Evolutionary conservation across 2,888 invertebrate species (phyloP), one percentile per base, ranked within the genome.

Genomic region (Lasioglossum malachurum): DNA sequence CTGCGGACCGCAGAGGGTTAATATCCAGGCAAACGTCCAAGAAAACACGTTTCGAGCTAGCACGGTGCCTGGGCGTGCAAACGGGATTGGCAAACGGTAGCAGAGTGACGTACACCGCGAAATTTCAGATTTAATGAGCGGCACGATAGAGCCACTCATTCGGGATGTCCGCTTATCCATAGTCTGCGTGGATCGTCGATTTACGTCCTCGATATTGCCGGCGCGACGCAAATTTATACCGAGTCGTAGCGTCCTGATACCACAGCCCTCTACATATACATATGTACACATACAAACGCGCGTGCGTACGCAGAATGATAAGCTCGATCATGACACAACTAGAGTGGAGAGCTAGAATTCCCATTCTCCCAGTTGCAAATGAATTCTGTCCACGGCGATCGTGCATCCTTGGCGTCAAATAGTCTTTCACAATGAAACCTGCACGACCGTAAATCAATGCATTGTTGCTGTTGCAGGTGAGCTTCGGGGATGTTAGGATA

Each of bases 401-500:
- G 53, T n/a, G 23, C 8, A 8, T 53, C 49, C 49, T 23, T 53
- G 8, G 35, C 23, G 35, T 67, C 23, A 38, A 35, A 67, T 19
- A 67, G 19, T 23, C 31, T 67, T 35, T 27, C 14, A 2, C 23
- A 19, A 35, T 35, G 2, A 19, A 8, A 67, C 67, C 8, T 7
- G 14, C 14, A 27, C 53, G 53, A 10, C n/a, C 53, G 60, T 60
- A 27, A 60, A 27, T 53, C 53, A 53, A 14, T 27, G 27, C 5
- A 4, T 7, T 27, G 60, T 60, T 60, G 60, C 27, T 16, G 0
- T 60, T 27, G 16, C 96, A 98, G 98, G 97, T 98, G 67, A 98
- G 98, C 96, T 99, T 99, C 94, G 99, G 98, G 31, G 98, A 98
- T 94, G 97, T 98, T 84, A 96, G 96, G 92, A 97, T 99, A 92